phyloP scores from a whole-genome alignment of 2,113 vertebrate species.

The Vulpes ferrilata region DNA sequence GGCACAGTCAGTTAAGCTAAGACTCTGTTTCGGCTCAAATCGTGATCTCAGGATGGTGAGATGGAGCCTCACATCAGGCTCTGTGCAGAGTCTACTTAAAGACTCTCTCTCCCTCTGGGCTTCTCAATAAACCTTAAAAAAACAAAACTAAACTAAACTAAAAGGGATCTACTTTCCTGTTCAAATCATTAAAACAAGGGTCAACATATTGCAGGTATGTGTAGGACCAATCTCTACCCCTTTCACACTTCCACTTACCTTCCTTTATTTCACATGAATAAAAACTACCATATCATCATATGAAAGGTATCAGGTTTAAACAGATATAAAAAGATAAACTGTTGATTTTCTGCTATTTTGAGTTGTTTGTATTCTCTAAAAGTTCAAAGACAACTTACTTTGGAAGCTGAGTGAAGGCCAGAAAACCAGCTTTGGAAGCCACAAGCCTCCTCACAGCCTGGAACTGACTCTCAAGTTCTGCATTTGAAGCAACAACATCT shows the following conservation, averaged over 20 bases:
- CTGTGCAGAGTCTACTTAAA: not conserved
- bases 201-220: not conserved
- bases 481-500: slow-evolving; percentile 92
- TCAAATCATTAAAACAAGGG: not conserved
- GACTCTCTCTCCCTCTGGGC: not conserved
- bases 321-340: not conserved
- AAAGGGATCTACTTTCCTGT: not conserved
- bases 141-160: not conserved
- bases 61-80: not conserved
- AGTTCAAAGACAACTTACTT: slow-evolving; percentile 89
- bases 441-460: slow-evolving; percentile 97
- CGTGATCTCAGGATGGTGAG: not conserved
- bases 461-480: slow-evolving; percentile 99
- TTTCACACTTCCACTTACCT: not conserved
- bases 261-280: slow-evolving; percentile 49
- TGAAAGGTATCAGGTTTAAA: not conserved
- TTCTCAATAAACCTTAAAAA: not conserved
- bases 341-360: not conserved
- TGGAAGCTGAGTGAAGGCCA: slow-evolving; percentile 98
- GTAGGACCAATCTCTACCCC: not conserved
- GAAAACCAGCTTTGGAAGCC: slow-evolving; percentile 98
- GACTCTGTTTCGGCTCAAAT: not conserved
- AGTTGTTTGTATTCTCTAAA: slow-evolving; percentile 12
- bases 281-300: not conserved
- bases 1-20: not conserved